Conservation (phyloP, 2,888 invertebrate genomes). For the Lottia gigantea region DNA sequence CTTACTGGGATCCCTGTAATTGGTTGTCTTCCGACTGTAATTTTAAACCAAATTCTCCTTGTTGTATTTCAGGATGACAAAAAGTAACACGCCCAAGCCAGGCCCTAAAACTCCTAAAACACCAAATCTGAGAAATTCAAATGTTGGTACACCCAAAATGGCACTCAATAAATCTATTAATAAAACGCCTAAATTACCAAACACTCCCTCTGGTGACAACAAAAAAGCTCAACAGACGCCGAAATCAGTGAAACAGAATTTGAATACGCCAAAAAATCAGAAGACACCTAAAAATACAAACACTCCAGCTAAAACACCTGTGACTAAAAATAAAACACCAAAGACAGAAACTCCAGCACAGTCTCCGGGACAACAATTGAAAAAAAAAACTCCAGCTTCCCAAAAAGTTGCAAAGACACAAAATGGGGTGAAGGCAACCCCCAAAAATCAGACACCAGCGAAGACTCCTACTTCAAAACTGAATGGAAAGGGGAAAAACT, state of each 20-base stretch:
- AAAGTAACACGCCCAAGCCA: no score
- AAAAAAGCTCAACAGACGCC: not conserved
- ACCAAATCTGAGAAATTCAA: not conserved
- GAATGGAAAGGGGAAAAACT: conserved; percentile 1
- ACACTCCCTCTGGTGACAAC: not conserved
- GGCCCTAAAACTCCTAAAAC: not conserved
- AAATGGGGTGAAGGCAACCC: not conserved
- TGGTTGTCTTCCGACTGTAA: no score
- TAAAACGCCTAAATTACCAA: not conserved
- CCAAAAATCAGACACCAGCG: conserved; percentile 6
- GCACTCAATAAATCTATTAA: not conserved
- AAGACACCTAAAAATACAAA: not conserved
- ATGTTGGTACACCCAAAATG: not conserved
- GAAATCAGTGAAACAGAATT: not conserved
- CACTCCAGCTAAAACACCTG: not conserved
- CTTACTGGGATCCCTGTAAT: no score
- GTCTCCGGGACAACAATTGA: not conserved
- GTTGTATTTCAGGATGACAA: no score
- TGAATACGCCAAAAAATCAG: not conserved
- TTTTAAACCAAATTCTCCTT: no score
- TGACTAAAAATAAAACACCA: not conserved
- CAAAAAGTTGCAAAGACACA: not conserved
- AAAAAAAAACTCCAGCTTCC: not conserved
- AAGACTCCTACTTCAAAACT: conserved; percentile 2
- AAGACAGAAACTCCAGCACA: not conserved